Conservation (phyloP, 2,113 vertebrate genomes). For the Colistium nudipinnis region DNA sequence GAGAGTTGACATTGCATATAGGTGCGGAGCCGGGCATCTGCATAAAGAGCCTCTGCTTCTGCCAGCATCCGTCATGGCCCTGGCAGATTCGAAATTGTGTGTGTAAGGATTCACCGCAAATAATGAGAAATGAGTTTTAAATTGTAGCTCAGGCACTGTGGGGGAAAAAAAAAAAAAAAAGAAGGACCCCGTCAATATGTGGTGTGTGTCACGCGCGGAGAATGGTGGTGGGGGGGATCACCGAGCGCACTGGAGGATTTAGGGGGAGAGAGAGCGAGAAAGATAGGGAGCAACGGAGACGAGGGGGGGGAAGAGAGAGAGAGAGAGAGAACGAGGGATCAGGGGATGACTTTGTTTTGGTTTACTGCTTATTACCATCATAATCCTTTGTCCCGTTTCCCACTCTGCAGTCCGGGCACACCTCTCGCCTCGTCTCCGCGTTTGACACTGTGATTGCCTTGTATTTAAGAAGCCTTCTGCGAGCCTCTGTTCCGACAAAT, state of each 20-base stretch:
- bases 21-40: conserved; percentile 71
- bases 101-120: conserved; percentile 77
- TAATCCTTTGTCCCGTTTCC: conserved; percentile 81
- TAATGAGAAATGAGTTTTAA: conserved; percentile 84
- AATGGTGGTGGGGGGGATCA: conserved; percentile 22
- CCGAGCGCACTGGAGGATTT: conserved; percentile 66
- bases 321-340: conserved; percentile 73
- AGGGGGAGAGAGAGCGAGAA: conserved; percentile 50
- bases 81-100: conserved; percentile 81
- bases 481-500: conserved; percentile 81
- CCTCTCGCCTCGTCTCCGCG: conserved; percentile 75
- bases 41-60: conserved; percentile 66
- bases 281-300: conserved; percentile 43
- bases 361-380: conserved; percentile 84
- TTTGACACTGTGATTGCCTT: conserved; percentile 80
- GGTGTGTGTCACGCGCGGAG: conserved; percentile 54
- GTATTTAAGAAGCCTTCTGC: conserved; percentile 83
- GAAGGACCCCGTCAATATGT: conserved; percentile 80
- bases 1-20: conserved; percentile 77
- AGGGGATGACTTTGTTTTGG: conserved; percentile 84
- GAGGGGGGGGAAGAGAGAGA: conserved; percentile 3
- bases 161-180: too few species aligned
- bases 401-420: conserved; percentile 81
- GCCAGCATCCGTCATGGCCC: conserved; percentile 66
- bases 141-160: conserved; percentile 78